phyloP scores from a whole-genome alignment of 2,113 vertebrate species.

The Pleuronectes platessa region DNA sequence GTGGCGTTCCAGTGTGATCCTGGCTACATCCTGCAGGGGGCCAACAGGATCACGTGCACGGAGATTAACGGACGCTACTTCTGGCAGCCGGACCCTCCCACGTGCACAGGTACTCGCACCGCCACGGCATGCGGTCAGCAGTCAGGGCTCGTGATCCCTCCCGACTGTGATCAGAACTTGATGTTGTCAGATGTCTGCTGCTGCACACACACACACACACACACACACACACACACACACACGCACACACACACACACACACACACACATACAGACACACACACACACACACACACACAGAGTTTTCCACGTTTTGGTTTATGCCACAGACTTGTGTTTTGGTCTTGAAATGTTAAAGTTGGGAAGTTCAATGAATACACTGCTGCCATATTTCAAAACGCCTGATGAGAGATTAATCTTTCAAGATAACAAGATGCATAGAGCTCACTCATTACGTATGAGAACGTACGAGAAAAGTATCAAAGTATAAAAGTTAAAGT shows the following conservation, averaged over 20 bases:
- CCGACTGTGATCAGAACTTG: slow-evolving; percentile 6
- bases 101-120: slow-evolving; percentile 86
- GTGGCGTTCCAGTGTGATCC: slow-evolving; percentile 96
- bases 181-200: neutral
- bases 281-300: neutral
- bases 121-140: neutral
- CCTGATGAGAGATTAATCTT: neutral
- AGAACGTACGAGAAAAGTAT: too few species aligned
- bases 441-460: too few species aligned
- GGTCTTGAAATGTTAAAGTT: neutral
- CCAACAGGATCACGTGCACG: slow-evolving; percentile 91
- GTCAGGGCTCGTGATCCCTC: neutral
- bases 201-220: neutral
- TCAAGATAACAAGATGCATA: neutral
- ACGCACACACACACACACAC: neutral
- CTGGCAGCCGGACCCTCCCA: slow-evolving; percentile 97
- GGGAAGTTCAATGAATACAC: neutral
- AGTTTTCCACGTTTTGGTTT: neutral
- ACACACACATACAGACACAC: too few species aligned
- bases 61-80: slow-evolving; percentile 95
- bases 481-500: neutral
- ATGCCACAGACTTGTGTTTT: neutral
- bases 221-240: neutral
- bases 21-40: slow-evolving; percentile 92
- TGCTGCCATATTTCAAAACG: neutral